These are phyloP conservation scores for Neoascia interrupta DNA, from an alignment of 2,888 invertebrate species.

Conservation along the genomic window DNA sequence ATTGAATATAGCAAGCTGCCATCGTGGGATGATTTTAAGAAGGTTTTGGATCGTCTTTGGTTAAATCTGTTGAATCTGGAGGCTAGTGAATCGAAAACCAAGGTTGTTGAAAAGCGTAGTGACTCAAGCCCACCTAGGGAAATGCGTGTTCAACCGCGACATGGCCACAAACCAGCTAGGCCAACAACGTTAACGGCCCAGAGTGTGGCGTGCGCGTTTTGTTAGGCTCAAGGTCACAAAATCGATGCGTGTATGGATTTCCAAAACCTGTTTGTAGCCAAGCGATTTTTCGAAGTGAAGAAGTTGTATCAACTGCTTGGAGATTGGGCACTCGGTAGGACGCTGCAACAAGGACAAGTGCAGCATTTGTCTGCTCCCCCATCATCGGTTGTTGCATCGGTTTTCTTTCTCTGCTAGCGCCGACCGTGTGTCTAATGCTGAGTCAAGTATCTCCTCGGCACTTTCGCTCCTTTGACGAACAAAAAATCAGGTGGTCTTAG, in stretches of 20 bases:
- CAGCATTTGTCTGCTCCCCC: background rate
- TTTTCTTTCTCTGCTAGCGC: too few species aligned
- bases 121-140: background rate
- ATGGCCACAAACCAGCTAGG: background rate
- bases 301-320: background rate
- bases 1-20: background rate
- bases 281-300: background rate
- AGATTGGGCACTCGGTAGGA: background rate
- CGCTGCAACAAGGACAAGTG: background rate
- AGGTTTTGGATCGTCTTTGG: background rate
- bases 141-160: background rate
- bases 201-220: too few species aligned
- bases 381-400: conserved; percentile 2
- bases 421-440: too few species aligned
- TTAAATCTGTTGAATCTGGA: background rate
- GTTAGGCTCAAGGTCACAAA: background rate
- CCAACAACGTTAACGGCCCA: background rate
- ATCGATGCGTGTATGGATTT: background rate
- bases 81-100: background rate
- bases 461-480: too few species aligned
- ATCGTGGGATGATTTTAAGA: background rate
- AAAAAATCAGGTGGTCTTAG: background rate
- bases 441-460: too few species aligned
- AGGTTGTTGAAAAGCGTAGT: too few species aligned
- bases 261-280: background rate